Conservation (phyloP, 2,888 invertebrate species). For the Sphaeridia pumilis region DNA sequence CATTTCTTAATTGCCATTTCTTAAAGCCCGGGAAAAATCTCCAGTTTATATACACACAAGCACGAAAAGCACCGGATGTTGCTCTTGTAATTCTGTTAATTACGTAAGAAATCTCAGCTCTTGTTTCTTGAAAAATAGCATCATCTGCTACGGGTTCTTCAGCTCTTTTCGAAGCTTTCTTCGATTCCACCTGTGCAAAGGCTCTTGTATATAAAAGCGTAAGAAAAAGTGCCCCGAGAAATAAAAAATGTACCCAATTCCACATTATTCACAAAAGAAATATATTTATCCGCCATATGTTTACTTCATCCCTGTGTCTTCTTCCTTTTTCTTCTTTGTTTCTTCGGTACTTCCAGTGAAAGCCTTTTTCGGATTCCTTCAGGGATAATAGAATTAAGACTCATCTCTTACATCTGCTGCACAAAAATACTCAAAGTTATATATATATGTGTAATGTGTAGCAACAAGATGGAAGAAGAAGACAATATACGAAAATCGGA, state of each 20-base stretch:
- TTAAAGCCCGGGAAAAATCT: too few relatives aligned
- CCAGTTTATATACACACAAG: too few relatives aligned
- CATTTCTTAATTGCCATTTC: constrained; percentile 3
- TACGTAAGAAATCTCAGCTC: too few relatives aligned
- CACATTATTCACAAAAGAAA: background rate
- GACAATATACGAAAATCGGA: background rate
- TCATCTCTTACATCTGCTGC: constrained; percentile 2
- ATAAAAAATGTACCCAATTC: background rate
- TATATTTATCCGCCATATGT: constrained; percentile 4
- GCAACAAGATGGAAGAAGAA: background rate
- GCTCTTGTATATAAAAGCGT: background rate
- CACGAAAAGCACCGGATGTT: too few relatives aligned
- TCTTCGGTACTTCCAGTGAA: too few relatives aligned
- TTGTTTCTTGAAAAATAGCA: too few relatives aligned
- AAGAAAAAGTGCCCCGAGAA: background rate
- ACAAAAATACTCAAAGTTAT: background rate
- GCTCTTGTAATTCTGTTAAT: too few relatives aligned
- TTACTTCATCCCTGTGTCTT: background rate
- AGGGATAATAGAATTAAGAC: constrained; percentile 1
- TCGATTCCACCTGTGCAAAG: background rate
- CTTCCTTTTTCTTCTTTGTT: too few relatives aligned
- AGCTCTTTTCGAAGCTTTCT: background rate
- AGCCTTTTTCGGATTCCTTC: background rate
- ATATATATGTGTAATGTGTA: background rate
- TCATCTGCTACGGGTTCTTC: too few relatives aligned